Conservation (phyloP, 1,140 invertebrate genomes). For the Caenorhabditis brenneri region DNA sequence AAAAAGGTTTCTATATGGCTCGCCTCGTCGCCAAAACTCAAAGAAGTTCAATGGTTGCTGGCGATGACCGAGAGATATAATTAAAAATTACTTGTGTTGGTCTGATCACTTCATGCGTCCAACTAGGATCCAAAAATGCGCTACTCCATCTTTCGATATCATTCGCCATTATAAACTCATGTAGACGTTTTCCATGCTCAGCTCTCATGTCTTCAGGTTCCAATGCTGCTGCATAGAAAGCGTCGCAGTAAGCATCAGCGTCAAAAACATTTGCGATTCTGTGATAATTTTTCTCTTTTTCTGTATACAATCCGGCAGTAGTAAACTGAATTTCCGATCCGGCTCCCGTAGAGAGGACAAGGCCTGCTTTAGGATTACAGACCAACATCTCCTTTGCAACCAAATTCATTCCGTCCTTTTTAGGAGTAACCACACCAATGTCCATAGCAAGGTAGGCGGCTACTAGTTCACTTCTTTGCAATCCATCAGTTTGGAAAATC, state of each 20-base stretch:
- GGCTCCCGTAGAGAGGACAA: constrained; percentile 68
- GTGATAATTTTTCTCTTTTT: constrained; percentile 62
- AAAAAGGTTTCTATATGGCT: too few species aligned
- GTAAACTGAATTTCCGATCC: constrained; percentile 69
- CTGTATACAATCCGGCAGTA: constrained; percentile 67
- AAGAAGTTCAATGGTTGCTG: too few species aligned
- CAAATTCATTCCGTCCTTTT: constrained; percentile 69
- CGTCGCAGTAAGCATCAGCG: constrained; percentile 65
- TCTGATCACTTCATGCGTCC: constrained; percentile 70
- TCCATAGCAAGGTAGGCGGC: constrained; percentile 71
- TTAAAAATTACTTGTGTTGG: constrained; percentile 57
- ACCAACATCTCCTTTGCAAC: constrained; percentile 69
- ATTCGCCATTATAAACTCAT: constrained; percentile 70
- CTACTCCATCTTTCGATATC: constrained; percentile 69
- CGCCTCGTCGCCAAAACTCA: too few species aligned
- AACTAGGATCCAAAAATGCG: constrained; percentile 68
- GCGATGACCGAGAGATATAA: too few species aligned
- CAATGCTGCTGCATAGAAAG: constrained; percentile 65
- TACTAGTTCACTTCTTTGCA: constrained; percentile 65
- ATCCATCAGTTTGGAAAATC: constrained; percentile 69
- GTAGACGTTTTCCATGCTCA: constrained; percentile 62
- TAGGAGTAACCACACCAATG: constrained; percentile 69
- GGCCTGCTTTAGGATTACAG: constrained; percentile 67
- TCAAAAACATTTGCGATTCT: constrained; percentile 65
- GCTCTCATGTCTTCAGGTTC: constrained; percentile 60